Base-by-base conservation (phyloP, 2,888 invertebrate genomes). In the Epinotia nisella region DNA sequence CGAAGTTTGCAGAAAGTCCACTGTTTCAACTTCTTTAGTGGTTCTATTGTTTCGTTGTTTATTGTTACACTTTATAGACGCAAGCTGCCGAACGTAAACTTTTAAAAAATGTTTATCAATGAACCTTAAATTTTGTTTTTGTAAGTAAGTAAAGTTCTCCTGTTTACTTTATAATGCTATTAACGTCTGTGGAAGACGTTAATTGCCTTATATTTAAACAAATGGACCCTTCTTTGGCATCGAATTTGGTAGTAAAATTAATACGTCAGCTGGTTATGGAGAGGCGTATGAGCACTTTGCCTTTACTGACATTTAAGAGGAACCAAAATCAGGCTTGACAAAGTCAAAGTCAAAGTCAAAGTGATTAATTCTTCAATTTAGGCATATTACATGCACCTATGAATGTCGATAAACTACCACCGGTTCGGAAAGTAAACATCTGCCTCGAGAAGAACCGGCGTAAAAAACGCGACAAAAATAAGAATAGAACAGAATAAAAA, bases 131-230 rank as follows among this genome's bases (percentile, higher is more conserved):
- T 19, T 17, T 19, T 19, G 17, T 53, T 45, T n/a, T n/a, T 49
- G n/a, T 49, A 49, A 49, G 49, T 49, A 49, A 45, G 35, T 35
- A 35, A 0, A 35, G 35, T 35, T 15, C 3, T 39, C 11, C 39
- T 49, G 49, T n/a, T 49, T 49, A 49, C n/a, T 73, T 68, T 73
- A 64, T 69, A 21, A 62, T 56, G 21, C 58, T 51, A 64, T 69
- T 69, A 64, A 41, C 58, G 51, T 68, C 69, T 29, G 58, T 41
- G 56, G 49, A 29, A 5, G 73, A 64, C 58, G 58, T 64, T 73
- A 69, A 69, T 69, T 61, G 68, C 58, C 39, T 64, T 58, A 53
- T 64, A n/a, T n/a, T n/a, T n/a, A 73, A 73, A 73, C 39, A 58
- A 73, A n/a, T 58, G 58, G 24, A 41, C 19, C 53, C 51, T 58